Evolutionary conservation across 2,888 invertebrate genomes (phyloP).

Genomic region (Tortrix viridana): DNA sequence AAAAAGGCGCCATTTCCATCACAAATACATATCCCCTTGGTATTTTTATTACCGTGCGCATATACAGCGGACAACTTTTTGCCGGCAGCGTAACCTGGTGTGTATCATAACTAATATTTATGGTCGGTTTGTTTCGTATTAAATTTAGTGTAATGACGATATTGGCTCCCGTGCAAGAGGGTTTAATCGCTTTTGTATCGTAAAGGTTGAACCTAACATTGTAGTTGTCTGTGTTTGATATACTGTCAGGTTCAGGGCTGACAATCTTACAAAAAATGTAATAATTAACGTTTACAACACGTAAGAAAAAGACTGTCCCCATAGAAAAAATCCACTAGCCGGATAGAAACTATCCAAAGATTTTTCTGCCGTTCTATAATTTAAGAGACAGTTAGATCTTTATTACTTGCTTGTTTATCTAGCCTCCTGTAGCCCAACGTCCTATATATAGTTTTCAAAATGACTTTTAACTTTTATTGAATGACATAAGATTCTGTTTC

Average conservation of each 20-base stretch:
- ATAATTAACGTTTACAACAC: too few relatives aligned
- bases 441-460: too few relatives aligned
- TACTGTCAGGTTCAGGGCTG: conserved; percentile 31
- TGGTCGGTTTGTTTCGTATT: conserved; percentile 71
- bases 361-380: too few relatives aligned
- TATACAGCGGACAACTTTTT: conserved; percentile 47
- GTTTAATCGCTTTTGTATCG: conserved; percentile 43
- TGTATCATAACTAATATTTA: conserved; percentile 72
- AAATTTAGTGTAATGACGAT: conserved; percentile 71
- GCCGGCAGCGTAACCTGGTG: conserved; percentile 68
- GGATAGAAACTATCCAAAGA: too few relatives aligned
- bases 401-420: too few relatives aligned
- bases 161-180: conserved; percentile 41
- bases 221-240: conserved; percentile 47
- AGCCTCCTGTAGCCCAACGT: too few relatives aligned
- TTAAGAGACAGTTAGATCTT: too few relatives aligned
- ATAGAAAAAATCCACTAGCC: too few relatives aligned
- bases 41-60: conserved; percentile 27
- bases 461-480: too few relatives aligned
- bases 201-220: conserved; percentile 47
- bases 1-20: conserved; percentile 17
- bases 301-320: too few relatives aligned
- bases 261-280: too few relatives aligned
- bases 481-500: too few relatives aligned
- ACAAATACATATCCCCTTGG: conserved; percentile 28